These are phyloP conservation scores for Cirrhinus mrigala DNA, from an alignment of 2,797 vertebrate species.

Conservation along the genomic window DNA sequence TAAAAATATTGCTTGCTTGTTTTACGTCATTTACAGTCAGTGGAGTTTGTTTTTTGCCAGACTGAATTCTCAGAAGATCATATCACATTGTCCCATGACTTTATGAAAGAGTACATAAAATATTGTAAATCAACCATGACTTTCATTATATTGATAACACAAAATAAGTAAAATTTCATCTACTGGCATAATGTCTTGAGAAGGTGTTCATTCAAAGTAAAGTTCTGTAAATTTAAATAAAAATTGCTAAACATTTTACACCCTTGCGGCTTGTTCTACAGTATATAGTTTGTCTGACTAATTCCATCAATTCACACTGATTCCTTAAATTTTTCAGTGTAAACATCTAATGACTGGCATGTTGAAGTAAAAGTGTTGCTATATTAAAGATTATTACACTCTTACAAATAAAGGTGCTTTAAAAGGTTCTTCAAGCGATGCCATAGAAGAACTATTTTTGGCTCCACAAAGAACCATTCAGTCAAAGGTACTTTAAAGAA, in stretches of 20 bases:
- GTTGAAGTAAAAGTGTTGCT: background rate
- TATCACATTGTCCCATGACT: background rate
- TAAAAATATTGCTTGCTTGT: background rate
- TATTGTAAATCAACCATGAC: no score
- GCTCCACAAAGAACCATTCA: no score
- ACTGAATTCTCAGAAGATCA: background rate
- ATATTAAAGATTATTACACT: background rate
- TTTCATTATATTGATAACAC: background rate
- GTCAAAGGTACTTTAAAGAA: no score
- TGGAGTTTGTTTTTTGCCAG: background rate
- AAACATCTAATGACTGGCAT: background rate
- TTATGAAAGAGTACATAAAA: background rate
- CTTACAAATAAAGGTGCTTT: no score
- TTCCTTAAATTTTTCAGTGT: background rate
- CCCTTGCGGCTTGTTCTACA: background rate
- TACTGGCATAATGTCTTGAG: background rate
- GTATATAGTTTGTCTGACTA: background rate
- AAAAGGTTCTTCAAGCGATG: no score
- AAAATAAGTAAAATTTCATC: background rate
- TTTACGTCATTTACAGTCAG: background rate
- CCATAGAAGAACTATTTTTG: no score
- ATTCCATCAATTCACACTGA: background rate
- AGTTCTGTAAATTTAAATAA: background rate
- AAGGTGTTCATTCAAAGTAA: background rate
- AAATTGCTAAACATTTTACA: background rate